A percentile compares a stretch with the other conserved stretches of the same genome.
phyloP scores from a whole-genome alignment of 2,797 vertebrate genomes.

The Gambusia yucatana region DNA sequence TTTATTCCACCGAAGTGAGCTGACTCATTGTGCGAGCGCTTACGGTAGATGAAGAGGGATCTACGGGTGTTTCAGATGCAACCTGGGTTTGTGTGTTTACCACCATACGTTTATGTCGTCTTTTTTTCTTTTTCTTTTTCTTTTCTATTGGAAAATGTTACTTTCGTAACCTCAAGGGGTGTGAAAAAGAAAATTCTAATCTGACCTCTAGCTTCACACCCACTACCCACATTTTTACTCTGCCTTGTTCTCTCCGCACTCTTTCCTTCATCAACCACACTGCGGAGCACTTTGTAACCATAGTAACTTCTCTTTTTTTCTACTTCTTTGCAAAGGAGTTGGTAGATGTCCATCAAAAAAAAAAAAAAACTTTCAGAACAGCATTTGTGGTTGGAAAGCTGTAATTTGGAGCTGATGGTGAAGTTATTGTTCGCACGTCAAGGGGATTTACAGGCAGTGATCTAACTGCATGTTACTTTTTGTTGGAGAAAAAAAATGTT shows the following conservation, averaged over 20 bases:
- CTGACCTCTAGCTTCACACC: conserved; percentile 30
- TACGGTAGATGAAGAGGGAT: conserved; percentile 30
- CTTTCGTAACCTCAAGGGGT: conserved; percentile 13
- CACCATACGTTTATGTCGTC: not conserved
- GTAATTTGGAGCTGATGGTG: conserved; percentile 37
- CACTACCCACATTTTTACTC: conserved; percentile 28
- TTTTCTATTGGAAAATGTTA: not conserved
- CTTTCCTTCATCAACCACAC: conserved; percentile 31
- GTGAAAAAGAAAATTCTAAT: conserved; percentile 3
- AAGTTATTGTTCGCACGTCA: conserved; percentile 43
- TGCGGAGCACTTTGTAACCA: conserved; percentile 71
- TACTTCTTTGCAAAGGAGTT: conserved; percentile 33
- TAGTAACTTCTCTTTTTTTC: conserved; percentile 61
- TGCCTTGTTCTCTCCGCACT: conserved; percentile 18
- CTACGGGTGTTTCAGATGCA: conserved; percentile 3
- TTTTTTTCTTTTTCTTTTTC: conserved; percentile 1
- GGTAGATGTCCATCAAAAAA: conserved; percentile 59
- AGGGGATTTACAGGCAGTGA: conserved; percentile 29
- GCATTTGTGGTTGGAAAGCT: conserved; percentile 38
- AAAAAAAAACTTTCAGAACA: conserved; percentile 31
- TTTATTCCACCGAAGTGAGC: conserved; percentile 35
- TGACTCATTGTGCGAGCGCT: conserved; percentile 33
- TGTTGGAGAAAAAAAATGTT: not conserved
- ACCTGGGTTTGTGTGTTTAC: conserved; percentile 1
- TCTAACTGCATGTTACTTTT: conserved; percentile 35